Evolutionary conservation across 30 jellyfish, hydroid and myxozoan genomes (phyloP).

Genomic region (Cassiopea xamachana): DNA sequence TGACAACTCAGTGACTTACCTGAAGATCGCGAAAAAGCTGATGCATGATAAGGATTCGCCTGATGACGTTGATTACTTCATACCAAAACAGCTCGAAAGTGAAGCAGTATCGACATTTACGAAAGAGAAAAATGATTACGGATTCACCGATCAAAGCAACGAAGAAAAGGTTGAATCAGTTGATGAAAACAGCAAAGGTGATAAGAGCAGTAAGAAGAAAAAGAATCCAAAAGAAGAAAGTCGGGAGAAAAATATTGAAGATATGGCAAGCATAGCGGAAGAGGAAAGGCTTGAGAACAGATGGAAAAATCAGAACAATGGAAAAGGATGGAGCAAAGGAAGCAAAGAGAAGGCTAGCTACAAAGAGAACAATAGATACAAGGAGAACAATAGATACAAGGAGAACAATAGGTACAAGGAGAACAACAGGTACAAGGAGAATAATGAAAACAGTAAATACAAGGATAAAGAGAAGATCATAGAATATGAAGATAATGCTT

Average conservation of each 20-base stretch:
- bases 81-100: constrained; percentile 58
- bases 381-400: not conserved
- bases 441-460: not conserved
- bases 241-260: not conserved
- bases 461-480: not conserved
- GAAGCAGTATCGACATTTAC: constrained; percentile 40
- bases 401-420: not conserved
- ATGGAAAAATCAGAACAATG: not conserved
- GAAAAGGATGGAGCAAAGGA: not conserved
- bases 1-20: constrained; percentile 55
- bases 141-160: constrained; percentile 55
- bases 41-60: constrained; percentile 49
- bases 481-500: not conserved
- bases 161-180: not conserved
- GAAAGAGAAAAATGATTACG: constrained; percentile 46
- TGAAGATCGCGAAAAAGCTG: constrained; percentile 60
- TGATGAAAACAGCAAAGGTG: not conserved
- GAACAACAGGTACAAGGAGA: not conserved
- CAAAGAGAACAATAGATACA: not conserved
- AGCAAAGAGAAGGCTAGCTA: not conserved
- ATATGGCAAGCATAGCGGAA: not conserved
- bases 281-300: not conserved
- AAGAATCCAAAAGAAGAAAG: not conserved
- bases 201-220: not conserved
- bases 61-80: constrained; percentile 19